Percentiles rank a stretch among this genome's conserved stretches.
phyloP scores from a whole-genome alignment of 2,113 vertebrate species.

The Pelmatolapia mariae region DNA sequence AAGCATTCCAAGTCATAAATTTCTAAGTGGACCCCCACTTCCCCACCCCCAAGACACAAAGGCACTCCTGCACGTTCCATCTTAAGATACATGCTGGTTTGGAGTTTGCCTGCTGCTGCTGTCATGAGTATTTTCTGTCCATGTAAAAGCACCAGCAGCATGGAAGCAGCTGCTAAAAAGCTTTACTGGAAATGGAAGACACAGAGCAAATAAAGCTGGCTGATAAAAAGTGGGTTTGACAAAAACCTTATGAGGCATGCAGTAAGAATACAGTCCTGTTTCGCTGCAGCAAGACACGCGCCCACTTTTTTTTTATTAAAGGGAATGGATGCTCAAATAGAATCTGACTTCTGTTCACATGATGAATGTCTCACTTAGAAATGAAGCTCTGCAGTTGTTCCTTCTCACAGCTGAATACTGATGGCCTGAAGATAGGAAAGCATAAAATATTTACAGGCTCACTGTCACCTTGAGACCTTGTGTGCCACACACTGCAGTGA shows the following conservation, averaged over 20 bases:
- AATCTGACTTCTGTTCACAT: not conserved
- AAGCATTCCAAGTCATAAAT: not conserved
- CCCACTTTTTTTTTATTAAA: not conserved
- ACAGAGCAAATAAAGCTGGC: not conserved
- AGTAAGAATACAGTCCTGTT: not conserved
- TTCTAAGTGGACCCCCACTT: not conserved
- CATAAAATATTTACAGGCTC: conserved; percentile 53
- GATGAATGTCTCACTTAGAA: not conserved
- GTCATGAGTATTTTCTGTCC: not conserved
- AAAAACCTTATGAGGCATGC: not conserved
- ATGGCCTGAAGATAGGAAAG: not conserved
- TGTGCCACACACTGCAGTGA: not conserved
- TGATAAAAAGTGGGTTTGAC: not conserved
- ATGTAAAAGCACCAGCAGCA: not conserved
- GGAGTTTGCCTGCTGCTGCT: not conserved
- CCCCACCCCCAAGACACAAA: not conserved
- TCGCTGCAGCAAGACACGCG: not conserved
- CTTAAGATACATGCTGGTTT: not conserved
- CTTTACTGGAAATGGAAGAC: not conserved
- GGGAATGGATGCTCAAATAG: not conserved
- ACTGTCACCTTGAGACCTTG: not conserved
- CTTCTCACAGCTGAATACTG: not conserved
- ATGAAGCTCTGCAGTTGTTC: not conserved
- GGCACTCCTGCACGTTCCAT: not conserved
- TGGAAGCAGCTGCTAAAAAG: not conserved